Conservation (phyloP, 2,888 invertebrate species). For the Siphlonurus alternatus region DNA sequence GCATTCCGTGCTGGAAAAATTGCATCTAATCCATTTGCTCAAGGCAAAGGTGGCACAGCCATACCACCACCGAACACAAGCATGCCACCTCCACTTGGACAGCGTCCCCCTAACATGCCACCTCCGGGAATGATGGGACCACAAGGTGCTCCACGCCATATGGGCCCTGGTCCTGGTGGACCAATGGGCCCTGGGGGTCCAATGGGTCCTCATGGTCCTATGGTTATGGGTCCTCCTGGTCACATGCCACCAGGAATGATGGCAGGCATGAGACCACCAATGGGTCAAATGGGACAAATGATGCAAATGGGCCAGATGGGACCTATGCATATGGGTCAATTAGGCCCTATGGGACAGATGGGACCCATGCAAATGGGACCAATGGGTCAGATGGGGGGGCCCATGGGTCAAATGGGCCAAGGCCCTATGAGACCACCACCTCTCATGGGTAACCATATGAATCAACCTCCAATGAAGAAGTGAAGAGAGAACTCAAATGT, state of each 20-base stretch:
- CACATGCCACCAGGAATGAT: conserved; percentile 67
- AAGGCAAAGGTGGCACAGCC: conserved; percentile 48
- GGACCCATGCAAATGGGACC: not conserved
- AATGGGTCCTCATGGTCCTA: conserved; percentile 32
- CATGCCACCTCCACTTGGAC: conserved; percentile 18
- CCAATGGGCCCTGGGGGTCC: conserved; percentile 44
- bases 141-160: conserved; percentile 30
- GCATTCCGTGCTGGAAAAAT: conserved; percentile 96
- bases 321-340: conserved; percentile 51
- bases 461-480: not conserved
- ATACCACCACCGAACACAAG: conserved; percentile 51
- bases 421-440: not conserved
- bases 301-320: conserved; percentile 39
- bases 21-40: conserved; percentile 74
- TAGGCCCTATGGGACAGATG: conserved; percentile 25
- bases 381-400: not conserved
- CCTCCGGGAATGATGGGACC: conserved; percentile 33
- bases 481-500: too few relatives aligned
- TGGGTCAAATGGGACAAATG: conserved; percentile 52
- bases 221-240: conserved; percentile 53
- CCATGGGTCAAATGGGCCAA: not conserved
- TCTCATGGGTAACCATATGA: not conserved
- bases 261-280: conserved; percentile 56
- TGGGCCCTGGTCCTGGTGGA: conserved; percentile 39
- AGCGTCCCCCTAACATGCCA: conserved; percentile 31